Base-by-base conservation (phyloP, 2,888 invertebrate genomes). In the Lithophane semibrunnea region DNA sequence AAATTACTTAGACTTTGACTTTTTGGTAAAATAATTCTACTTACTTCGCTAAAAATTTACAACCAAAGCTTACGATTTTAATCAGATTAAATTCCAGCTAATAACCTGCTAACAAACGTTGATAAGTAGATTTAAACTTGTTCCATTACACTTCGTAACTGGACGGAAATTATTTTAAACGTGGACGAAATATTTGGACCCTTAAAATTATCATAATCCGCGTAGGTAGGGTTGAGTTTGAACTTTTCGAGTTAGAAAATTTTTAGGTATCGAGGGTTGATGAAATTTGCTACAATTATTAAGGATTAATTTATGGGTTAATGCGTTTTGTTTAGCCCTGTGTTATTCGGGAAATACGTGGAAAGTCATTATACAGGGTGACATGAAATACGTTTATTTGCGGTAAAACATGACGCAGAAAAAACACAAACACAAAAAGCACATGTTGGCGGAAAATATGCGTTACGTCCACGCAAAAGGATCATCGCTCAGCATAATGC, bases 191-290 rank as follows among this genome's bases (percentile, higher is more conserved):
- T 94, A 94, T 95, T 94, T 93, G 91, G 91, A 85, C 68, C 92
- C 91, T 86, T 16, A 86, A 89, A 92, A 95, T 95, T 94, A 94
- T 90, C 94, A 94, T 96, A 95, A 95, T 94, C 95, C 94, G 89
- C 81, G 86, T 79, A 86, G 85, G 88, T 81, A 84, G 77, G 84
- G 61, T 21, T 54, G 29, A 58, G n/a, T 44, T 54, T 13, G 13
- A 76, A 79, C 61, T 76, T 77, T 76, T 2, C 13, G 21, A 49
- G 52, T 60, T 58, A 52, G 37, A 42, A 52, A 63, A 29, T 78
- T 80, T 86, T 86, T 76, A 44, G 68, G 60, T 60, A 54, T 66
- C 29, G 5, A 4, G 58, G 49, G 47, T 64, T 52, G 10, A 1
- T 49, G 52, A 37, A 69, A 44, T 12, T 29, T 54, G 37, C 12